phyloP scores from a whole-genome alignment of 2,113 vertebrate genomes.

The Cacatua alba region DNA sequence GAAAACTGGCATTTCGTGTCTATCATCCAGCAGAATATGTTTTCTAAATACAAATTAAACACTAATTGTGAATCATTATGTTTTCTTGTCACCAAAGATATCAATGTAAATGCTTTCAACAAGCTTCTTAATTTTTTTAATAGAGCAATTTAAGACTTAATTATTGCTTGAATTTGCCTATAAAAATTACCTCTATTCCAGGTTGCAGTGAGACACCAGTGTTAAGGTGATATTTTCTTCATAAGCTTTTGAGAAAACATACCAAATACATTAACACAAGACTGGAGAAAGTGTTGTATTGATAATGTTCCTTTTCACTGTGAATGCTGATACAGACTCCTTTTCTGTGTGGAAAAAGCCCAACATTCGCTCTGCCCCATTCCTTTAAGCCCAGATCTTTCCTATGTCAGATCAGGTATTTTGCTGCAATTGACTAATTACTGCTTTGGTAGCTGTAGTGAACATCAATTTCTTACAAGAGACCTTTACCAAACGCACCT shows the following conservation, averaged over 20 bases:
- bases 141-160: slow-evolving; percentile 29
- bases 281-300: neutral
- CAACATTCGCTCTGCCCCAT: neutral
- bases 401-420: neutral
- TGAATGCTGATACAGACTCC: neutral
- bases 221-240: neutral
- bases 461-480: neutral
- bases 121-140: slow-evolving; percentile 29
- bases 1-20: neutral
- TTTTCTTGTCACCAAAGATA: slow-evolving; percentile 3
- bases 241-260: neutral
- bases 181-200: neutral
- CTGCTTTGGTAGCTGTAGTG: neutral
- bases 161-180: slow-evolving; percentile 32
- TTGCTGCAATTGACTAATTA: neutral
- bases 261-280: neutral
- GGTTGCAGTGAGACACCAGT: neutral
- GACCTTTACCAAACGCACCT: neutral
- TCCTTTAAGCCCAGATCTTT: neutral
- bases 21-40: neutral
- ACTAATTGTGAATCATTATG: slow-evolving; percentile 19
- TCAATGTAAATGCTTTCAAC: neutral
- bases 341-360: neutral
- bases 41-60: slow-evolving; percentile 52
- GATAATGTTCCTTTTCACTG: neutral